These are phyloP conservation scores for Dexiosoma caninum DNA, from an alignment of 2,888 invertebrate genomes.

Conservation along the genomic window DNA sequence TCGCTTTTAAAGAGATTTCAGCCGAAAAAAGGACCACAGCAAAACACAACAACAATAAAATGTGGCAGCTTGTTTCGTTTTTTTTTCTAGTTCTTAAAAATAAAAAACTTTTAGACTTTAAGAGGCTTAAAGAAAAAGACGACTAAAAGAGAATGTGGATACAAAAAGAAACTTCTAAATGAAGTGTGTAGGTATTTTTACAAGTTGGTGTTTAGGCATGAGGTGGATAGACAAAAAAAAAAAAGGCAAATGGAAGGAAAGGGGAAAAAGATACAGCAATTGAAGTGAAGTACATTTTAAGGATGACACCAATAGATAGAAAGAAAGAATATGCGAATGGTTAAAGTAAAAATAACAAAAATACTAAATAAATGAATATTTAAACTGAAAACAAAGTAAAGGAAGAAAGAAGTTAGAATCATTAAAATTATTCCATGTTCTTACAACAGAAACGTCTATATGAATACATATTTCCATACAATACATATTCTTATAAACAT, in stretches of 20 bases:
- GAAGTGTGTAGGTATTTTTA: not conserved
- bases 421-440: not conserved
- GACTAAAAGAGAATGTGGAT: not conserved
- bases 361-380: conserved; percentile 8
- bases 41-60: not conserved
- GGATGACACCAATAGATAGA: conserved; percentile 40
- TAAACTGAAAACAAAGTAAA: not conserved
- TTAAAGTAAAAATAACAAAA: not conserved
- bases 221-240: not conserved
- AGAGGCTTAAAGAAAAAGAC: conserved; percentile 8
- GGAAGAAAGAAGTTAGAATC: not conserved
- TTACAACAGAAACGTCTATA: not conserved
- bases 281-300: conserved; percentile 38
- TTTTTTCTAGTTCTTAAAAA: no score
- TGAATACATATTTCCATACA: not conserved
- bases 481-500: not conserved
- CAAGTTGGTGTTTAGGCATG: not conserved
- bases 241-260: not conserved
- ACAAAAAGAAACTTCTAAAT: not conserved
- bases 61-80: not conserved
- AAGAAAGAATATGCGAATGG: not conserved
- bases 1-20: conserved; percentile 29
- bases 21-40: conserved; percentile 18
- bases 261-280: conserved; percentile 16
- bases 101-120: conserved; percentile 23